Evolutionary conservation across 2,888 invertebrate genomes (phyloP).

Genomic region (Dendrolimus houi): DNA sequence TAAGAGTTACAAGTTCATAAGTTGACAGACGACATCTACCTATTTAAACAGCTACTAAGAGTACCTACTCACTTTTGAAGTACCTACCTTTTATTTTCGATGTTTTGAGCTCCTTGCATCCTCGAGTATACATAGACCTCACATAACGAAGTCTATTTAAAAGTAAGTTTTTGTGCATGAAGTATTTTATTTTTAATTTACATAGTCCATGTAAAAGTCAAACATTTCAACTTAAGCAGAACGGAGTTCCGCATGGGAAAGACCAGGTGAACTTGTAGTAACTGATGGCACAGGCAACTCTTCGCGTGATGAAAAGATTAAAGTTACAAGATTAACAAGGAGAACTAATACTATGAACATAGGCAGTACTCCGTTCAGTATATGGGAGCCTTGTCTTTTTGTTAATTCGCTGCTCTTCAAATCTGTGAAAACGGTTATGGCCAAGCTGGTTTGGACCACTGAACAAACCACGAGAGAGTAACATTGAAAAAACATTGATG

Average conservation of each 20-base stretch:
- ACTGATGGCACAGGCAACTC: slow-evolving; percentile 13
- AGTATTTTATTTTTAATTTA: no score
- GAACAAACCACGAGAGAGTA: slow-evolving; percentile 40
- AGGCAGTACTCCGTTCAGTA: slow-evolving; percentile 49
- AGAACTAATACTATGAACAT: slow-evolving; percentile 39
- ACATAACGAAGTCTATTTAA: no score
- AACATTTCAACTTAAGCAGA: neutral
- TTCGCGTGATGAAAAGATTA: slow-evolving; percentile 33
- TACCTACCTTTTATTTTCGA: no score
- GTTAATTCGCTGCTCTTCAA: slow-evolving; percentile 12
- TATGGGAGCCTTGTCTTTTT: slow-evolving; percentile 20
- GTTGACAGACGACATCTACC: no score
- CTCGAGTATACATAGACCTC: no score
- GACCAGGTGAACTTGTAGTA: slow-evolving; percentile 8
- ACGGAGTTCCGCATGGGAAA: slow-evolving; percentile 3
- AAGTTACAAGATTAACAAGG: slow-evolving; percentile 38
- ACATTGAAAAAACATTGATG: slow-evolving; percentile 39
- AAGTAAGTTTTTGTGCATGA: no score
- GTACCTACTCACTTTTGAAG: no score
- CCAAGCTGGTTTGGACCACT: slow-evolving; percentile 28
- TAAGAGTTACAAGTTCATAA: no score
- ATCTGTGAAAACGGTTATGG: slow-evolving; percentile 34
- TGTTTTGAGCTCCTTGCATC: no score
- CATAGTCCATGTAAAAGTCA: no score
- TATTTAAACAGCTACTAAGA: no score